Evolutionary conservation across 2,797 vertebrate genomes (phyloP).

Genomic region (Echiichthys vipera): DNA sequence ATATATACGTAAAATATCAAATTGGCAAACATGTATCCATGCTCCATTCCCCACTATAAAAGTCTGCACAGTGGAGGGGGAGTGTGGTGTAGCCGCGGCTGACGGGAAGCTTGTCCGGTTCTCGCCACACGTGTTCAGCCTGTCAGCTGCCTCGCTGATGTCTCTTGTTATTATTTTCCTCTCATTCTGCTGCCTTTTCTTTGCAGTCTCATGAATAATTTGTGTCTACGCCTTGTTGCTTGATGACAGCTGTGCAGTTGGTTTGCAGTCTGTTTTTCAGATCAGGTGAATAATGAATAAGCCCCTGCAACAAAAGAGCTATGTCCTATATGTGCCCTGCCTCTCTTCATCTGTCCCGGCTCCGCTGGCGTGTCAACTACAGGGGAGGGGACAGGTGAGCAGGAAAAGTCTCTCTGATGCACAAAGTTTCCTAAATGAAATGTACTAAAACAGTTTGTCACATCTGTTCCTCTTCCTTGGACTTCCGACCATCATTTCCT

Average conservation of each 20-base stretch:
- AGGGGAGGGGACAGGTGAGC: slow-evolving; percentile 48
- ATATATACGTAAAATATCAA: background rate
- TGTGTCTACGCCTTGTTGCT: slow-evolving; percentile 80
- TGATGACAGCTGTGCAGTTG: slow-evolving; percentile 87
- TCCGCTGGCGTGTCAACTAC: slow-evolving; percentile 43
- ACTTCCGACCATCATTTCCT: background rate
- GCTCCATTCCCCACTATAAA: background rate
- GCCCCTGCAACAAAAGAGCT: slow-evolving; percentile 82
- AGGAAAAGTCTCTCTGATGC: slow-evolving; percentile 26
- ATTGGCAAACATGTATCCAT: background rate
- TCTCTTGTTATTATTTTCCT: slow-evolving; percentile 79
- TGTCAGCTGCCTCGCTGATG: slow-evolving; percentile 66
- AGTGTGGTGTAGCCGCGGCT: background rate
- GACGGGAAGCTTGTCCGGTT: slow-evolving; percentile 18
- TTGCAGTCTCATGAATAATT: slow-evolving; percentile 86
- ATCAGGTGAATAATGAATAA: slow-evolving; percentile 89
- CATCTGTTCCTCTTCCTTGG: background rate
- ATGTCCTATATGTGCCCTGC: slow-evolving; percentile 71
- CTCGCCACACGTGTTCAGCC: slow-evolving; percentile 49
- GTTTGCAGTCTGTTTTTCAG: slow-evolving; percentile 85
- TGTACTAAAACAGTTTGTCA: background rate
- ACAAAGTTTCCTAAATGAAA: slow-evolving; percentile 30
- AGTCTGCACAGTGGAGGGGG: background rate
- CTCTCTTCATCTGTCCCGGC: slow-evolving; percentile 43
- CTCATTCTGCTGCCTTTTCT: slow-evolving; percentile 78